These are phyloP conservation scores for Lytechinus pictus DNA, from an alignment of 35 echinoderm and acorn worm genomes.

Conservation along the genomic window DNA sequence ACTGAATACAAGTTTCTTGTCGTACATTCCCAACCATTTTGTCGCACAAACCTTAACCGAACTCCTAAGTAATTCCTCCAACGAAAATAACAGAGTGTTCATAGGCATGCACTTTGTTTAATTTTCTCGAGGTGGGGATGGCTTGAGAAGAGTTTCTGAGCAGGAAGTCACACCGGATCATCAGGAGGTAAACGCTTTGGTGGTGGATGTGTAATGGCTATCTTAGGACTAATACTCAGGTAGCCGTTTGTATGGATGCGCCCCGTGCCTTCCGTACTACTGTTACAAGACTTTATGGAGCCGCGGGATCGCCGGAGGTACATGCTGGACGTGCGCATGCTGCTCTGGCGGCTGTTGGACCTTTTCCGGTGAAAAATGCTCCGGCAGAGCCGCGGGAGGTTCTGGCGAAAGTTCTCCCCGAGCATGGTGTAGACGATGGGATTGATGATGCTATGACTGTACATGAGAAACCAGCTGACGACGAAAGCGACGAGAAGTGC, in stretches of 20 bases:
- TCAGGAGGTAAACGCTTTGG: constrained; percentile 17
- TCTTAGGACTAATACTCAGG: constrained; percentile 6
- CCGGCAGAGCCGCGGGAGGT: constrained; percentile 57
- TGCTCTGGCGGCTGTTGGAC: constrained; percentile 55
- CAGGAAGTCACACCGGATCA: background rate
- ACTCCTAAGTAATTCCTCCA: background rate
- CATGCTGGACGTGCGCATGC: constrained; percentile 67
- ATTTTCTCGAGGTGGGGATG: background rate
- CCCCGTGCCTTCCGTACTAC: constrained; percentile 42
- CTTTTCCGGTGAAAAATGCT: constrained; percentile 22
- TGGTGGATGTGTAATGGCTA: background rate
- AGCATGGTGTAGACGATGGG: constrained; percentile 92
- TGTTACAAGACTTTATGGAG: constrained; percentile 61
- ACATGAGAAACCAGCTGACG: constrained; percentile 76
- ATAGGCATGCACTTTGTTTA: background rate
- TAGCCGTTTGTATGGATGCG: constrained; percentile 37
- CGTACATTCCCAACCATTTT: background rate
- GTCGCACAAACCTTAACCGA: background rate
- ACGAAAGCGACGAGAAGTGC: constrained; percentile 39
- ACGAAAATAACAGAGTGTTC: background rate
- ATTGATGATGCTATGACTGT: constrained; percentile 93
- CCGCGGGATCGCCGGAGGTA: constrained; percentile 52
- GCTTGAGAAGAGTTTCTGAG: background rate
- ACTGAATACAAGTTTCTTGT: background rate
- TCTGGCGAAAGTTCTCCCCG: constrained; percentile 88